A percentile compares a stretch with the other conserved stretches of the same genome.
These are phyloP conservation scores for Megaceryle maxima DNA, from an alignment of 2,113 vertebrate species.

Conservation along the genomic window DNA sequence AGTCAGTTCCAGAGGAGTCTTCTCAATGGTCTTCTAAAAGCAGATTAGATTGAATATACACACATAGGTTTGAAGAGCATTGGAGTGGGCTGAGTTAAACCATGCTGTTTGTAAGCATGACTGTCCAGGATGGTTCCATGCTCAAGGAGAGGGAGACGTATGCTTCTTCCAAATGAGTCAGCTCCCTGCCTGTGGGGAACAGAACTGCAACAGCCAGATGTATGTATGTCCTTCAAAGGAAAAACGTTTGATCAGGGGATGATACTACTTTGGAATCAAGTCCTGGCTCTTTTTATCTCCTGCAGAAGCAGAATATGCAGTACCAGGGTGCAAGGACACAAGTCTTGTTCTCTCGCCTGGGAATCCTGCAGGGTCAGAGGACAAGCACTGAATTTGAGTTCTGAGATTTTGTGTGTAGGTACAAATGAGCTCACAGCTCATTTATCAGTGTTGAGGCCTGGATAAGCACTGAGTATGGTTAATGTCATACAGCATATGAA, in stretches of 20 bases:
- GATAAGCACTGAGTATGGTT: not conserved
- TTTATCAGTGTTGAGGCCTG: not conserved
- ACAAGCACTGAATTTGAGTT: not conserved
- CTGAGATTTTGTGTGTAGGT: not conserved
- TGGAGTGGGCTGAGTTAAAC: not conserved
- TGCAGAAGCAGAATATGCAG: not conserved
- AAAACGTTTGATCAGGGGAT: not conserved
- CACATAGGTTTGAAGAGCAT: not conserved
- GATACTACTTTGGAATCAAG: not conserved
- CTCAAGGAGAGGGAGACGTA: not conserved
- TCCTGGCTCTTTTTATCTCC: not conserved
- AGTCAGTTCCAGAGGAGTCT: not conserved
- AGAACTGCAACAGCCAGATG: not conserved
- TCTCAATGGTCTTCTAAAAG: not conserved
- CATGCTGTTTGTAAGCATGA: not conserved
- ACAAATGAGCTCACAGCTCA: not conserved
- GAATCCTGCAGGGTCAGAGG: not conserved
- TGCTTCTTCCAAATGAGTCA: not conserved
- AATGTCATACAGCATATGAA: not conserved
- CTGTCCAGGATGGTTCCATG: not conserved
- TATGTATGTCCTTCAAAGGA: not conserved
- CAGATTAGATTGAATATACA: not conserved
- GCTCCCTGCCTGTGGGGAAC: not conserved
- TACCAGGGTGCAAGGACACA: not conserved
- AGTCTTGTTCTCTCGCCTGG: not conserved